Percentiles rank a stretch among this genome's conserved stretches.
Evolutionary conservation across 2,113 vertebrate genomes (phyloP).

Genomic region (Oncorhynchus mykiss): DNA sequence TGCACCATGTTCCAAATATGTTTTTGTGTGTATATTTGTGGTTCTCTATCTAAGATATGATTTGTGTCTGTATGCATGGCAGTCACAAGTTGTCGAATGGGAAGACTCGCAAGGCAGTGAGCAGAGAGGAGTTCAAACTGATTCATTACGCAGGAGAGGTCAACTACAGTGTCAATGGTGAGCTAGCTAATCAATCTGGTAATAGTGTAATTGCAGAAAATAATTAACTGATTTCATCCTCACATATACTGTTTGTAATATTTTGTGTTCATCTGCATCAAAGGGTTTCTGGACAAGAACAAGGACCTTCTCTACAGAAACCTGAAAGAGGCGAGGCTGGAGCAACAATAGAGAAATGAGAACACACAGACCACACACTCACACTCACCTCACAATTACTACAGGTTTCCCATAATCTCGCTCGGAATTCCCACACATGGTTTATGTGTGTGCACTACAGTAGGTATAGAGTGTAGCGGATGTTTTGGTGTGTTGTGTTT

Average conservation of each 20-base stretch:
- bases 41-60: background rate
- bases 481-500: constrained; percentile 31
- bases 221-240: constrained; percentile 10
- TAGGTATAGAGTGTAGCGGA: background rate
- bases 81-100: constrained; percentile 96
- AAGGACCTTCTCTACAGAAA: constrained; percentile 94
- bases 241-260: background rate
- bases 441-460: background rate
- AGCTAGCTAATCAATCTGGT: constrained; percentile 11
- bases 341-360: background rate
- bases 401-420: background rate
- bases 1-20: background rate
- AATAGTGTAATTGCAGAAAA: background rate
- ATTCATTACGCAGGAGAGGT: constrained; percentile 96
- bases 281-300: constrained; percentile 98
- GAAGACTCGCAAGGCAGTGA: constrained; percentile 87
- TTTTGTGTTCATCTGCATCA: constrained; percentile 5
- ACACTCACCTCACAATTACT: background rate
- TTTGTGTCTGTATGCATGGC: constrained; percentile 31
- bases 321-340: constrained; percentile 87
- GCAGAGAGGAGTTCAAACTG: constrained; percentile 90
- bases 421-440: background rate
- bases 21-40: background rate
- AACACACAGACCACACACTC: background rate
- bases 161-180: constrained; percentile 91